phyloP scores from a whole-genome alignment of 2,797 vertebrate genomes.

The Loris lydekkerianus region DNA sequence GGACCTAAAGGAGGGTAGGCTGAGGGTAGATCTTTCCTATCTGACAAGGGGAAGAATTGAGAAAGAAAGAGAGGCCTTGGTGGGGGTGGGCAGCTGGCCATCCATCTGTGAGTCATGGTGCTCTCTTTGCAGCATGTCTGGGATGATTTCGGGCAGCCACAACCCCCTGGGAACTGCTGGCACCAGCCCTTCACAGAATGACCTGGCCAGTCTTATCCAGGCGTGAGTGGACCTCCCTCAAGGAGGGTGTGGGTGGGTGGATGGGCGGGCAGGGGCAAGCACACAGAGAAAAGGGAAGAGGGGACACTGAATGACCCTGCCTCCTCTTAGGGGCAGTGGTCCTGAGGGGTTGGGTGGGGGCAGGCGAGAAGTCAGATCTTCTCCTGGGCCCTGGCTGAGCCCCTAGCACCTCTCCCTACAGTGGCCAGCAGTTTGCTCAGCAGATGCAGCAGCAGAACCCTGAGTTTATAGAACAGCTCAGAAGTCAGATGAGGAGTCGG shows the following conservation, averaged over 20 bases:
- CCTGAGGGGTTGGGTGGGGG: too few species aligned
- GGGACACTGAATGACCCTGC: background rate
- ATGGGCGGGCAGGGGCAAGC: background rate
- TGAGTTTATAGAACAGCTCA: constrained; percentile 96
- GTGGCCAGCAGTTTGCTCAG: constrained; percentile 98
- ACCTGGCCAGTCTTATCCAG: constrained; percentile 97
- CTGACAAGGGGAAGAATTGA: background rate
- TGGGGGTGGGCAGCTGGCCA: accelerated
- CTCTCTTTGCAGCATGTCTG: constrained; percentile 93
- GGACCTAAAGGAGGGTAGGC: background rate
- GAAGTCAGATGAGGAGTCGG: constrained; percentile 96
- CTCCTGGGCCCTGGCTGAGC: background rate
- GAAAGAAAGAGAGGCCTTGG: too few species aligned
- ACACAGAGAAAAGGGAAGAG: background rate
- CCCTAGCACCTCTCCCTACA: constrained; percentile 55
- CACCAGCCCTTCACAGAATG: constrained; percentile 89
- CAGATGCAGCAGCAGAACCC: constrained; percentile 99
- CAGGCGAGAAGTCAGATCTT: accelerated
- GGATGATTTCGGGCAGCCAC: constrained; percentile 96
- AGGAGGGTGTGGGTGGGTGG: accelerated
- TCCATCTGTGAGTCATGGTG: background rate
- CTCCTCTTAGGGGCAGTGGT: background rate
- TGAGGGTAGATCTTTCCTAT: accelerated
- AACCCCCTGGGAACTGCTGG: constrained; percentile 89
- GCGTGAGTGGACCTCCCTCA: constrained; percentile 91